Percentiles rank a stretch among this genome's conserved stretches.
Conservation (phyloP, 2,888 invertebrate genomes). For the Elysia crispata region DNA sequence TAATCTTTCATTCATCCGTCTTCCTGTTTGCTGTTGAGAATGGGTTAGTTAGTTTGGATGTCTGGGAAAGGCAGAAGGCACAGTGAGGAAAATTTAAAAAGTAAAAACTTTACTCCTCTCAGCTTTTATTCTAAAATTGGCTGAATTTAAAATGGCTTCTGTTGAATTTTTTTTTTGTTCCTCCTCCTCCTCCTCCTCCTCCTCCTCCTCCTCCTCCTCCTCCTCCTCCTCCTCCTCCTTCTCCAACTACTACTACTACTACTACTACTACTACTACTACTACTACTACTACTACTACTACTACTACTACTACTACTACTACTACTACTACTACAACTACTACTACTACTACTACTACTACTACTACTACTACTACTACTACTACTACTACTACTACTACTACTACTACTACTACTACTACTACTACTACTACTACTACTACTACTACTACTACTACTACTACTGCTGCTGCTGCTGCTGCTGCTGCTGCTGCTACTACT, state of each 20-base stretch:
- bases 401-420: slow-evolving; percentile 5
- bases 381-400: no score
- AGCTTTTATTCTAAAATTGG: no score
- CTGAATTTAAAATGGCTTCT: no score
- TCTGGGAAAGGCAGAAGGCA: no score
- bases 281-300: slow-evolving; percentile 12
- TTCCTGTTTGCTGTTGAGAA: no score
- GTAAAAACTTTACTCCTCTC: no score
- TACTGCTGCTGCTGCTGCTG: background rate
- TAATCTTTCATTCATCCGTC: background rate
- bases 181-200: background rate
- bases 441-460: slow-evolving; percentile 9
- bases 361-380: no score
- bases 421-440: slow-evolving; percentile 9
- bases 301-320: slow-evolving; percentile 19
- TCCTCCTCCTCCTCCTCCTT: background rate
- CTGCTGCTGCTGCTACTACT: background rate
- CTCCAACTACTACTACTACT: background rate
- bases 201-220: background rate
- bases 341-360: background rate
- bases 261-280: background rate
- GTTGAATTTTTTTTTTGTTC: no score
- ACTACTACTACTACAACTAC: background rate
- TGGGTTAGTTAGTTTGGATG: no score
- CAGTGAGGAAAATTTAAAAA: no score